Evolutionary conservation across 1,140 invertebrate genomes (phyloP).

Genomic region (Hypsibius dujardini): DNA sequence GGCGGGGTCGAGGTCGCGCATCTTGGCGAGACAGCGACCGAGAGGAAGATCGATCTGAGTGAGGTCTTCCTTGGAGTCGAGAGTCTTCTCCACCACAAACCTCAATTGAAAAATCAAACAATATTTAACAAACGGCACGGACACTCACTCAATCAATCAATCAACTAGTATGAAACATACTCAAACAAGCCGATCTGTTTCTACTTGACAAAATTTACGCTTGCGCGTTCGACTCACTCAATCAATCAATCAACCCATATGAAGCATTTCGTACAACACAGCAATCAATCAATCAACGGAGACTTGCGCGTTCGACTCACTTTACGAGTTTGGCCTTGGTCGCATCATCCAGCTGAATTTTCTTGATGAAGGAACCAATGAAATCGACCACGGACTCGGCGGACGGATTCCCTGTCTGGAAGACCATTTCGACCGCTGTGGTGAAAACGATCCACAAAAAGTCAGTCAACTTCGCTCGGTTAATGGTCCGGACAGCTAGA

Average conservation of each 20-base stretch:
- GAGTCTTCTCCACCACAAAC: not conserved
- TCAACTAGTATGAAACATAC: too few species aligned
- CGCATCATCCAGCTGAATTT: conserved; percentile 1
- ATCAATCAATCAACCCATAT: too few species aligned
- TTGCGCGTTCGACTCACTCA: too few species aligned
- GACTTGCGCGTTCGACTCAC: too few species aligned
- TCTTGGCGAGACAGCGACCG: not conserved
- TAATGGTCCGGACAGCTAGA: not conserved
- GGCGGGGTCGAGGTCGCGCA: not conserved
- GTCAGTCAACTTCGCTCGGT: not conserved
- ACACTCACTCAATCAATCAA: too few species aligned
- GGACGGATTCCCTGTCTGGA: not conserved
- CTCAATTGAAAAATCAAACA: not conserved
- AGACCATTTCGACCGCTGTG: not conserved
- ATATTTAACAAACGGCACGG: conserved; percentile 4
- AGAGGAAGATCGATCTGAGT: not conserved
- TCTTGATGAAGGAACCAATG: not conserved
- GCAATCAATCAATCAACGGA: too few species aligned
- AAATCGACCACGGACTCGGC: not conserved
- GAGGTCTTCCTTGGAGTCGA: not conserved
- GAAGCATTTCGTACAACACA: too few species aligned
- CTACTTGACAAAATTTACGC: too few species aligned
- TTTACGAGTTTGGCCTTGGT: not conserved
- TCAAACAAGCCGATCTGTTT: too few species aligned
- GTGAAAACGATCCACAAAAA: not conserved